phyloP scores from a whole-genome alignment of 2,888 invertebrate species.

The Drosophila paranaensis region DNA sequence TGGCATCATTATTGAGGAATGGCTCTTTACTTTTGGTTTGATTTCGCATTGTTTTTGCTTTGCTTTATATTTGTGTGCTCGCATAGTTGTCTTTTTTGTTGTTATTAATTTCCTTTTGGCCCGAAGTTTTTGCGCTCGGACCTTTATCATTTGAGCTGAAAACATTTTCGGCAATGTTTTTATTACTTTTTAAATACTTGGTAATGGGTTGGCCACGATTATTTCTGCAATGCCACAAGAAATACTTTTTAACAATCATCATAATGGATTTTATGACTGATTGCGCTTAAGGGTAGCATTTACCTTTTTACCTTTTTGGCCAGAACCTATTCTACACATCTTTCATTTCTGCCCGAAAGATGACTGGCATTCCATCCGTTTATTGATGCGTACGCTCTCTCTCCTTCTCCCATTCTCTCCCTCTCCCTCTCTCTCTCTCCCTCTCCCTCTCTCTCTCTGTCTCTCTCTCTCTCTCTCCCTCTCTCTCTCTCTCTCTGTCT shows the following conservation, averaged over 20 bases:
- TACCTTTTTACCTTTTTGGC: slow-evolving; percentile 56
- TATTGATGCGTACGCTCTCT: slow-evolving; percentile 31
- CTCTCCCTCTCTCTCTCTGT: not conserved
- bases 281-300: slow-evolving; percentile 46
- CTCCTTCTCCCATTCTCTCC: not conserved
- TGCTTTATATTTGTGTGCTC: slow-evolving; percentile 22
- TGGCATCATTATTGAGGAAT: slow-evolving; percentile 75
- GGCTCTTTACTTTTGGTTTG: slow-evolving; percentile 56
- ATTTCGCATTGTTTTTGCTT: slow-evolving; percentile 43
- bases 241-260: slow-evolving; percentile 67
- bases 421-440: no score
- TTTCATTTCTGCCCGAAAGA: slow-evolving; percentile 14
- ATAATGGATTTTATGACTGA: slow-evolving; percentile 57
- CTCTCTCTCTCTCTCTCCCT: not conserved
- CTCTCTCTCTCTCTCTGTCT: not conserved
- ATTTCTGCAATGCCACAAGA: slow-evolving; percentile 59
- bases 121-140: slow-evolving; percentile 41
- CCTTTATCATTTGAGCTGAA: slow-evolving; percentile 62
- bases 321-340: slow-evolving; percentile 29
- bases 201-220: slow-evolving; percentile 48
- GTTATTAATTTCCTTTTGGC: slow-evolving; percentile 67
- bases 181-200: slow-evolving; percentile 82
- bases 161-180: slow-evolving; percentile 74
- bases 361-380: slow-evolving; percentile 42
- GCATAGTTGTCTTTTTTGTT: slow-evolving; percentile 76